Percentiles rank a stretch among this genome's conserved stretches.
These are phyloP conservation scores for Hormiphora californensis DNA, from an alignment of 37 sponge, comb jelly and placozoan genomes.

Conservation along the genomic window DNA sequence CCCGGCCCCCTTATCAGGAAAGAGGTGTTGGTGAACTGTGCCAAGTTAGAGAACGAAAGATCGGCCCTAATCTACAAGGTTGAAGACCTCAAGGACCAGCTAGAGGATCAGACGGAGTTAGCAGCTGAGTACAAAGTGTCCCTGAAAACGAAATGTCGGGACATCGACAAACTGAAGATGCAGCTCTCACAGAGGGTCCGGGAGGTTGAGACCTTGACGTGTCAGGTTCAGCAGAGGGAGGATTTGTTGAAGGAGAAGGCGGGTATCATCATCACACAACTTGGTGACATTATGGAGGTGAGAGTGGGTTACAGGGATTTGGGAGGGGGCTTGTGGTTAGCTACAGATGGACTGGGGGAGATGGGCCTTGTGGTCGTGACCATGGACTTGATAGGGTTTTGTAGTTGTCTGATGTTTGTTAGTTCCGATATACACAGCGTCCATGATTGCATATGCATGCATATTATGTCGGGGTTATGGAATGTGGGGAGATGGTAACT, in stretches of 20 bases:
- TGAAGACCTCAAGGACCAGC: conserved; percentile 42
- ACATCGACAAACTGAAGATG: conserved; percentile 46
- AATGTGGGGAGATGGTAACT: too few species aligned
- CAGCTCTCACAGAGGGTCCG: not conserved
- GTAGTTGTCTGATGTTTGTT: too few species aligned
- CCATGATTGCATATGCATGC: too few species aligned
- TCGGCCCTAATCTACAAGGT: conserved; percentile 41
- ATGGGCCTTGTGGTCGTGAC: too few species aligned
- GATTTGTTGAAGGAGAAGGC: conserved; percentile 51
- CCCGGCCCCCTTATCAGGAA: conserved; percentile 21
- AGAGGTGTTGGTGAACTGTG: conserved; percentile 43
- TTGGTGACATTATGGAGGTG: conserved; percentile 52
- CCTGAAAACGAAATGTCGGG: conserved; percentile 37
- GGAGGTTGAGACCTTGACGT: conserved; percentile 7
- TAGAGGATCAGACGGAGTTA: conserved; percentile 38
- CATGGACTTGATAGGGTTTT: too few species aligned
- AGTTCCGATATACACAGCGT: too few species aligned
- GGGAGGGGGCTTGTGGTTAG: too few species aligned
- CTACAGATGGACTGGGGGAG: too few species aligned
- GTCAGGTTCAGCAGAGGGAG: conserved; percentile 35
- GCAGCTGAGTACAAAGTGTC: conserved; percentile 21
- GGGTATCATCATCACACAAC: conserved; percentile 47
- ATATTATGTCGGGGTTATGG: too few species aligned
- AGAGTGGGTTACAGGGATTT: not conserved
- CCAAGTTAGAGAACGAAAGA: conserved; percentile 47